Percentiles rank a stretch among this genome's conserved stretches.
These are phyloP conservation scores for Eublepharis macularius DNA, from an alignment of 2,113 vertebrate species.

Conservation along the genomic window DNA sequence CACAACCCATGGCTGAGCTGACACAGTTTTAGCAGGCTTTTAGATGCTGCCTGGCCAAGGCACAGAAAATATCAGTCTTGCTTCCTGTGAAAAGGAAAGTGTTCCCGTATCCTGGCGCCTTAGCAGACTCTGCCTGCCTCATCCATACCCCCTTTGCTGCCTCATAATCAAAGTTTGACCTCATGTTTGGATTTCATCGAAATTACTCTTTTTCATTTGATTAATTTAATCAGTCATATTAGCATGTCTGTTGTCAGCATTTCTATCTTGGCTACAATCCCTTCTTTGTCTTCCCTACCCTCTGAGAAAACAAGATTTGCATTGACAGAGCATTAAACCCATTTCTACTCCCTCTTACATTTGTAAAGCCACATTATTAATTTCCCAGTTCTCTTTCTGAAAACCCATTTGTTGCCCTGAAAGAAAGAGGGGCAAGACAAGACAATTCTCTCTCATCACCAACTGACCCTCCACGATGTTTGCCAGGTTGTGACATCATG, in stretches of 20 bases:
- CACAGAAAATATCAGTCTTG: accelerated
- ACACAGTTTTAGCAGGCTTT: not conserved
- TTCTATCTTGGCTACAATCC: not conserved
- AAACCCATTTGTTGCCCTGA: not conserved
- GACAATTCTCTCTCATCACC: not conserved
- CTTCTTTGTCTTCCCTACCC: not conserved
- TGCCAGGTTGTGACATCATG: not conserved
- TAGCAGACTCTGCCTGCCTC: accelerated
- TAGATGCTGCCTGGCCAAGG: not conserved
- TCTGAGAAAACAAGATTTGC: not conserved
- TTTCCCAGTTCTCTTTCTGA: not conserved
- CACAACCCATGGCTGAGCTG: not conserved
- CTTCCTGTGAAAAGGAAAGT: not conserved
- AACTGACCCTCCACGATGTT: not conserved
- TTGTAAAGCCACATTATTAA: not conserved
- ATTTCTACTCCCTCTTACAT: not conserved
- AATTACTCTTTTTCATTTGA: not conserved
- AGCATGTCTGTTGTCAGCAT: not conserved
- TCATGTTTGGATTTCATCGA: not conserved
- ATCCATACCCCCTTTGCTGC: not conserved
- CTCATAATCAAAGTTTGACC: not conserved
- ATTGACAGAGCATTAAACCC: not conserved
- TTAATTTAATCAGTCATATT: not conserved
- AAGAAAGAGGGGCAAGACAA: not conserved
- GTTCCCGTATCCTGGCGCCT: not conserved